Evolutionary conservation across 92 coral and sea anemone genomes (phyloP).

Genomic region (Parazoanthus darwini): DNA sequence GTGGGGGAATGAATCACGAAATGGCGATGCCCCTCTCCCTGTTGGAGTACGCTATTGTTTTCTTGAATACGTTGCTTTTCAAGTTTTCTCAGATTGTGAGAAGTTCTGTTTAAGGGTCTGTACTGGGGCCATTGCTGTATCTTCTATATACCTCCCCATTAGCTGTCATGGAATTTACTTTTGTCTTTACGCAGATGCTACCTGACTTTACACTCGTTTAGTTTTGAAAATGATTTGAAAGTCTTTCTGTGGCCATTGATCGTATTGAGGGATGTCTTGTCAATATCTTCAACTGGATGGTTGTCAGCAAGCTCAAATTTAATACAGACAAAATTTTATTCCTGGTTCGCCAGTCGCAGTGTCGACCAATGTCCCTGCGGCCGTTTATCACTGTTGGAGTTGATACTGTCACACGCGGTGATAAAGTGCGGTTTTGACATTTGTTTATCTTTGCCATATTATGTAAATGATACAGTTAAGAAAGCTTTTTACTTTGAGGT

Average conservation of each 20-base stretch:
- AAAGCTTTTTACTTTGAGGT: too few relatives aligned
- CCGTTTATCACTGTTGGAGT: slow-evolving; percentile 19
- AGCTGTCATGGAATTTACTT: neutral
- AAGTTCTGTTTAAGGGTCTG: neutral
- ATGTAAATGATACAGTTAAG: too few relatives aligned
- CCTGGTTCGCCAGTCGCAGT: too few relatives aligned
- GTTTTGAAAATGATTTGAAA: slow-evolving; percentile 15
- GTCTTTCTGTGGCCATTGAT: neutral
- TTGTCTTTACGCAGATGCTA: slow-evolving; percentile 11
- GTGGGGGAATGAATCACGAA: too few relatives aligned
- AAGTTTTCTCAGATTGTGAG: too few relatives aligned
- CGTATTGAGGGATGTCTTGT: slow-evolving; percentile 25
- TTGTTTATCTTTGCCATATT: too few relatives aligned
- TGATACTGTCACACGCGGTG: slow-evolving; percentile 16
- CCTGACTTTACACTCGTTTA: slow-evolving; percentile 24
- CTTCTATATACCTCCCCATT: too few relatives aligned
- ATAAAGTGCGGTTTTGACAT: neutral
- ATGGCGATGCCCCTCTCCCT: too few relatives aligned
- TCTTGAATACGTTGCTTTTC: too few relatives aligned
- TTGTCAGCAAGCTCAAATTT: too few relatives aligned
- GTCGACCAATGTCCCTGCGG: neutral
- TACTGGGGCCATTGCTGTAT: slow-evolving; percentile 33
- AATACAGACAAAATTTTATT: too few relatives aligned
- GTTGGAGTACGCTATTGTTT: too few relatives aligned
- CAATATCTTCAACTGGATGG: neutral